A percentile compares a stretch with the other conserved stretches of the same genome.
phyloP scores from a whole-genome alignment of 2,113 vertebrate genomes.

The Rhizomys pruinosus region DNA sequence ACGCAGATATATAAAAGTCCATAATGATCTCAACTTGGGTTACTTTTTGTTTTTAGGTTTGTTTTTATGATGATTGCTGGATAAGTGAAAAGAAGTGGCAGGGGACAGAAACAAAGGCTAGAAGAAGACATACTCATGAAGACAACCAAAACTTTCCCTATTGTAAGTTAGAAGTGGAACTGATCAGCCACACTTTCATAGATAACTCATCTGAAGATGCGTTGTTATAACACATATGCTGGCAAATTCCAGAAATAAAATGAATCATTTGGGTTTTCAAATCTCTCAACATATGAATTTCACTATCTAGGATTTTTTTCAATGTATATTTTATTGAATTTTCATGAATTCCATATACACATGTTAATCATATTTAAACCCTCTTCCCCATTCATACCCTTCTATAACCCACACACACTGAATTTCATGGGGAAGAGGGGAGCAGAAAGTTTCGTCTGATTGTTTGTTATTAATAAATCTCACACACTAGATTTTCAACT shows the following conservation, averaged over 20 bases:
- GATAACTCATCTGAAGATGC: background rate
- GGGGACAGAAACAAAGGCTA: no score
- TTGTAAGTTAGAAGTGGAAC: background rate
- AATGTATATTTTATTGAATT: no score
- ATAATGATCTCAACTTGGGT: background rate
- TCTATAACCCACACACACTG: no score
- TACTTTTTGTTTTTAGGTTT: background rate
- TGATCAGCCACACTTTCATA: background rate
- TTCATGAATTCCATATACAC: no score
- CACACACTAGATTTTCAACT: background rate
- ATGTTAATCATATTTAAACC: no score
- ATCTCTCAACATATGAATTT: background rate
- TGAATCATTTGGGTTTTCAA: background rate
- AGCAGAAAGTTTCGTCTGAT: no score
- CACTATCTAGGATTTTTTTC: background rate
- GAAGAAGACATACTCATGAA: no score
- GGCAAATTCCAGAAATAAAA: conserved; percentile 25
- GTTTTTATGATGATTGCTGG: background rate
- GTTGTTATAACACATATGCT: background rate
- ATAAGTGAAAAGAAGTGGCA: background rate
- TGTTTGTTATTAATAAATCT: background rate
- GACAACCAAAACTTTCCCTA: background rate
- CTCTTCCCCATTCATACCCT: no score
- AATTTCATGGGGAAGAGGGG: no score
- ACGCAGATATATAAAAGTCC: background rate